Evolutionary conservation across 1,140 invertebrate genomes (phyloP), one percentile per base, ranked within the genome.

Genomic region (Hermatobates lingyangjiaoensis): DNA sequence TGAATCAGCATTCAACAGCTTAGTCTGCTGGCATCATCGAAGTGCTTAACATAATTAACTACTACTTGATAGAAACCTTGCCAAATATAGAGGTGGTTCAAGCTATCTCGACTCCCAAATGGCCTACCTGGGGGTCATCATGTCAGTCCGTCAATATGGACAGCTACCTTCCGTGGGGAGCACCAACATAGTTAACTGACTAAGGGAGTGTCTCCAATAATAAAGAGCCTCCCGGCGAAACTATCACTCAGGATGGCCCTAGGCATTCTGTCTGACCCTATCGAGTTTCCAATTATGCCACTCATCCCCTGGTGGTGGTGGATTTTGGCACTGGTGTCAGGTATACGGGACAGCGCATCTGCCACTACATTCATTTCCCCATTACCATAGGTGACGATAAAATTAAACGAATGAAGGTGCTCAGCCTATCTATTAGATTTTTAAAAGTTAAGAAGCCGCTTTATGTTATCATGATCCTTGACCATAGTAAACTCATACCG

Each of bases 391-490:
- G 55, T 26, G 3, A 70, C 60, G 1, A 66, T 58, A 28, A 66
- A 67, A 50, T 60, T 50, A 58, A 62, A 64, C 25, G 60, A 56
- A 14, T 61, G 59, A 12, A 69, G 45, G 20, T 57, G 53, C 20
- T 67, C 26, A 52, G 27, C 2, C 53, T 52, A 59, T 10, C 58
- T 15, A 0, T 54, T 51, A 10, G 57, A 48, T n/a, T 23, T 53
- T 18, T 63, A 61, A 62, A 48, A 52, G 2, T 58, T 50, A 23
- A 62, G 50, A 5, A 71, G 53, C 58, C 62, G 71, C 44, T 57
- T 58, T 1, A 69, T 50, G 1, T 62, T 50, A 10, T 60, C 54
- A 34, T 70, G 67, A 45, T 73, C 68, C 1, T 65, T 69, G 5
- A 62, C 26, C 0, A 69, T 58, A 1, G 45, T 61, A 42, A 71